Conservation (phyloP, 2,888 invertebrate genomes). For the Thelaira solivaga region DNA sequence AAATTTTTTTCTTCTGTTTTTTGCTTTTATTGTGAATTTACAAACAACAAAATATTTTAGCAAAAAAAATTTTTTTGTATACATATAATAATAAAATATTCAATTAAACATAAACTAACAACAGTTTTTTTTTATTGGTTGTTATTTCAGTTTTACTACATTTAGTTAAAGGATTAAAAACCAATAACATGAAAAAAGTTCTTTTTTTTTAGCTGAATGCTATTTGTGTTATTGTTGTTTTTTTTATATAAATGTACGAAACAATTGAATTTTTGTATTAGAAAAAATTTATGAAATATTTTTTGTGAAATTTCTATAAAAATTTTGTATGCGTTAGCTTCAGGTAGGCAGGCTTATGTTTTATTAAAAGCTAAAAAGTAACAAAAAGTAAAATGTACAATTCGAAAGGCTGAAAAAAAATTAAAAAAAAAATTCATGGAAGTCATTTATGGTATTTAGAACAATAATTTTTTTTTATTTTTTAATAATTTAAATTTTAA, state of each 20-base stretch:
- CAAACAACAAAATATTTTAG: not conserved
- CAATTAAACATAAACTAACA: constrained; percentile 41
- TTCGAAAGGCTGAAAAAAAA: no score
- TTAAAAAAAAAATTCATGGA: not conserved
- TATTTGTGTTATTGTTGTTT: constrained; percentile 26
- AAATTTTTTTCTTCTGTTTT: not conserved
- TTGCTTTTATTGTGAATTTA: constrained; percentile 31
- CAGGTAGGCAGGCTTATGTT: not conserved
- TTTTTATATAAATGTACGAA: not conserved
- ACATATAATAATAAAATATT: constrained; percentile 37
- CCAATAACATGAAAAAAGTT: constrained; percentile 42
- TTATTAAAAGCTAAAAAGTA: not conserved
- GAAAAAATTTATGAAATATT: not conserved
- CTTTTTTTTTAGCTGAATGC: not conserved
- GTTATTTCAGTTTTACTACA: constrained; percentile 1
- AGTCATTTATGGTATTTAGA: no score
- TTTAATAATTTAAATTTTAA: no score
- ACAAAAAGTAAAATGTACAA: not conserved
- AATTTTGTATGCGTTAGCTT: not conserved
- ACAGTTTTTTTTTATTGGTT: not conserved
- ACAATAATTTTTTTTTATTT: no score
- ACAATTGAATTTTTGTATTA: constrained; percentile 7
- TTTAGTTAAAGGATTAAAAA: constrained; percentile 43
- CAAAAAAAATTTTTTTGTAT: not conserved
- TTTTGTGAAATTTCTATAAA: not conserved